Percentiles rank a stretch among this genome's conserved stretches.
Evolutionary conservation across 1,140 invertebrate species (phyloP).

Genomic region (Alviniconcha marisindica): DNA sequence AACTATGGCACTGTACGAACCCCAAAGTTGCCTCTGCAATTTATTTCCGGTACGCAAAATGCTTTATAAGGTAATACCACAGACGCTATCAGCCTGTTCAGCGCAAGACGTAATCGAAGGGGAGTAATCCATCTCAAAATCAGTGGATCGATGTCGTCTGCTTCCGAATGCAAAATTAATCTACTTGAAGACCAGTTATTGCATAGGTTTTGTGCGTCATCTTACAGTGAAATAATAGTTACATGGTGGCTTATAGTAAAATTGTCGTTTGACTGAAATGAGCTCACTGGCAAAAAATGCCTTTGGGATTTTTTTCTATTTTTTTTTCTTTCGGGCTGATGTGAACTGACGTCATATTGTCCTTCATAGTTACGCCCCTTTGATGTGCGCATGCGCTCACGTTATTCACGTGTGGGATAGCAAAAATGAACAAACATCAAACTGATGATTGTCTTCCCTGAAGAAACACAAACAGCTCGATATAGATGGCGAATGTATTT

Average conservation of each 20-base stretch:
- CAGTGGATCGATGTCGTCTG: neutral
- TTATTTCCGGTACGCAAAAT: no score
- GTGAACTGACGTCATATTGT: constrained; percentile 14
- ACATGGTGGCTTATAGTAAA: no score
- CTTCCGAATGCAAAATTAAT: neutral
- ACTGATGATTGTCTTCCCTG: neutral
- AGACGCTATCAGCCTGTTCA: no score
- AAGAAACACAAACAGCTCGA: constrained; percentile 13
- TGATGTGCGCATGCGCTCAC: constrained; percentile 35
- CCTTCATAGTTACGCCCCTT: constrained; percentile 30
- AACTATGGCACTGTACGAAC: no score
- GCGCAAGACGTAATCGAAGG: constrained; percentile 13
- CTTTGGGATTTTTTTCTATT: neutral
- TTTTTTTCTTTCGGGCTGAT: neutral
- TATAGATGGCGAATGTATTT: constrained; percentile 49
- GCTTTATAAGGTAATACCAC: no score
- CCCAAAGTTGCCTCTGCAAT: no score
- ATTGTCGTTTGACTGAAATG: no score
- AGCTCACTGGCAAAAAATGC: no score
- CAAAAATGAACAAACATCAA: constrained; percentile 16
- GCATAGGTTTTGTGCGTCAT: no score
- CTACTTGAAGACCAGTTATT: no score
- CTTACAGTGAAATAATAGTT: no score
- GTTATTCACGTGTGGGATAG: constrained; percentile 25
- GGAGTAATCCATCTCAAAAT: neutral